Evolutionary conservation across 2,797 vertebrate species (phyloP).

Genomic region (Bradypodion pumilum): DNA sequence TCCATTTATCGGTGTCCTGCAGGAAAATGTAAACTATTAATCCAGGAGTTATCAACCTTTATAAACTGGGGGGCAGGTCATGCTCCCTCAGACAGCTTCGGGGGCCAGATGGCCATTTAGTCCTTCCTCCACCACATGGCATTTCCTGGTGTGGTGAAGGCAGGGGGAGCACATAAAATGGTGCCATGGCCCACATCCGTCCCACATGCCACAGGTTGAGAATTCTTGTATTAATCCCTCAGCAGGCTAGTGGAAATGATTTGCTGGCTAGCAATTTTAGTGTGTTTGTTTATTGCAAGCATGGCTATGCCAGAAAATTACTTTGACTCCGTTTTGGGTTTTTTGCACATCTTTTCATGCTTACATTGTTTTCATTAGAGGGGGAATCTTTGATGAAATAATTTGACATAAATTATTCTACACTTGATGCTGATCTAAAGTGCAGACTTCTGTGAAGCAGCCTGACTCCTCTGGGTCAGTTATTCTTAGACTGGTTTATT

Average conservation of each 20-base stretch:
- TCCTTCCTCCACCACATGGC: too few species aligned
- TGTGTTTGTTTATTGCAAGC: not conserved
- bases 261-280: not conserved
- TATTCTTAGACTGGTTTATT: constrained; percentile 99
- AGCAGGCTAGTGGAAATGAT: not conserved
- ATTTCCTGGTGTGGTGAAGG: too few species aligned
- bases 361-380: constrained; percentile 1
- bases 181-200: too few species aligned
- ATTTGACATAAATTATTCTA: constrained; percentile 47
- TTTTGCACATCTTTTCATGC: not conserved
- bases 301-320: not conserved
- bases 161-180: too few species aligned
- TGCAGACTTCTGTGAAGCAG: constrained; percentile 69
- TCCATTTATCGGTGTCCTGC: not conserved
- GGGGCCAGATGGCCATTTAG: too few species aligned
- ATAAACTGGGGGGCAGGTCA: too few species aligned
- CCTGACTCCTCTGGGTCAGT: constrained; percentile 95
- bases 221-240: too few species aligned
- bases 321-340: not conserved
- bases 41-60: too few species aligned
- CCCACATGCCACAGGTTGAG: too few species aligned
- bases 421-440: constrained; percentile 64
- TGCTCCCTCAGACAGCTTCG: too few species aligned
- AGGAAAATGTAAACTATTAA: not conserved
- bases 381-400: not conserved